Evolutionary conservation across 1,140 invertebrate genomes (phyloP).

Genomic region (Euglossa dilemma): DNA sequence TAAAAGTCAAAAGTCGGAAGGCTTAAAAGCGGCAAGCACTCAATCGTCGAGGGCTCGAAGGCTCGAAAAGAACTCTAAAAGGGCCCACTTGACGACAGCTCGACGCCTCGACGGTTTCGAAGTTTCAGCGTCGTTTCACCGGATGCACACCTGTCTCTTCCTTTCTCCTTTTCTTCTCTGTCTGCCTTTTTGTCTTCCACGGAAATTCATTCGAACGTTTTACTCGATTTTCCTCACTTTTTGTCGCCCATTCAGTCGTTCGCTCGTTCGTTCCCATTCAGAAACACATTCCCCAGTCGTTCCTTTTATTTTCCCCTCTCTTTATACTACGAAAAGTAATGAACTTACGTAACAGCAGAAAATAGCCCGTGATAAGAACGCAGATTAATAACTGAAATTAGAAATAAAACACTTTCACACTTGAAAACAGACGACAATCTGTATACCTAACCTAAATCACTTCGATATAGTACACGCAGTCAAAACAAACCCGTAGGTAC

Average conservation of each 20-base stretch:
- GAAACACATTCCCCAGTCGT: neutral
- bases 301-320: neutral
- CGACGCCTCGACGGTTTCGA: neutral
- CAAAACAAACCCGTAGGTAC: too few species aligned
- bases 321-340: neutral
- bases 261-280: neutral
- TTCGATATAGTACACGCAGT: too few species aligned
- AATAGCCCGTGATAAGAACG: neutral
- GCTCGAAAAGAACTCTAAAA: neutral
- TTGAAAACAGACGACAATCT: neutral
- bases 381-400: neutral
- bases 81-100: neutral
- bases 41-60: neutral
- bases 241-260: neutral
- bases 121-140: neutral
- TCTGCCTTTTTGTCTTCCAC: neutral
- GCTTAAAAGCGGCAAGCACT: neutral
- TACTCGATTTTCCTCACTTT: neutral
- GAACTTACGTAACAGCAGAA: neutral
- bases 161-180: neutral
- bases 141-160: neutral
- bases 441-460: too few species aligned
- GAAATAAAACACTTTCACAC: neutral
- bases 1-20: neutral
- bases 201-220: constrained; percentile 9